Base-by-base conservation (phyloP, 92 coral and sea anemone genomes). In the Palythoa grandis region DNA sequence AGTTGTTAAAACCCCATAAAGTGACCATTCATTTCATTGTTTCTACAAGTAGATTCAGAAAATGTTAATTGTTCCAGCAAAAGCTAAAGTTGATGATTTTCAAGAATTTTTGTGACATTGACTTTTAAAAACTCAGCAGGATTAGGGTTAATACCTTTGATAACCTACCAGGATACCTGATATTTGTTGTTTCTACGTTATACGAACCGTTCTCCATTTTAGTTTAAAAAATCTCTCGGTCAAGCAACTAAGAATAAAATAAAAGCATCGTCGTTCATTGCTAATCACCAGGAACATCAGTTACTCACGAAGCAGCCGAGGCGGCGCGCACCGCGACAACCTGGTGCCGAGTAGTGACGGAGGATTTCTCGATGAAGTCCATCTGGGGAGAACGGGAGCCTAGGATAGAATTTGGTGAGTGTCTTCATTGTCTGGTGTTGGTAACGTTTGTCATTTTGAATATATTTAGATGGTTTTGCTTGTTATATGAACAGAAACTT, bases 341-440 rank as follows among this genome's bases (percentile, higher is more conserved):
- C 74, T 80, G 85, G 85, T 80, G 85, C 61, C 85, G 85, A 63
- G 85, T 80, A 15, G 85, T 80, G 40, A 80, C 85, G 15, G 85
- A 80, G 48, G 85, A 80, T 80, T 80, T 80, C 47, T 80, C 85
- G 10, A 52, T 43, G 40, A 80, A 80, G 85, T 66, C 85, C 25
- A 4, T 80, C 24, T 63, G 85, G 57, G 85, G 85, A 22, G 85
- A 80, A 23, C 85, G 73, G 53, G 85, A 80, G 15, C 74, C 85
- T 20, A 70, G 85, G 20, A 66, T 80, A 43, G 85, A 80, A 22
- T 80, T 80, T 66, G 85, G 85, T 80, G 43, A 48, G 74, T 80
- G 14, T 14, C 16, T 3, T 12, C 66, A 60, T 60, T 52, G 11
- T 29, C 23, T 69, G 38, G 73, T 23, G 2, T 69, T 25, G 73